A percentile compares a stretch with the other conserved stretches of the same genome.
Evolutionary conservation across 2,888 invertebrate genomes (phyloP).

Genomic region (Boloria selene): DNA sequence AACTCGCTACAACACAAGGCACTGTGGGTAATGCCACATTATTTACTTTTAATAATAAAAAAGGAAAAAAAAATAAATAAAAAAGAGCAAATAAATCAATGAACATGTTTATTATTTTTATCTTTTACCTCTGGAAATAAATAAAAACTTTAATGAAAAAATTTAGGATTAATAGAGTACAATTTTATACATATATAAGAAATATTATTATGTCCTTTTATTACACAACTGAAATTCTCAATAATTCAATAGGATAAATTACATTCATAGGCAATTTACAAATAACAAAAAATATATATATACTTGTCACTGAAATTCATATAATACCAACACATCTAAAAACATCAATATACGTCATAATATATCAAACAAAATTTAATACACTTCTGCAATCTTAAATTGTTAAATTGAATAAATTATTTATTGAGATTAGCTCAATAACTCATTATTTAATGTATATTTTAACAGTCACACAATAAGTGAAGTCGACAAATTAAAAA

Average conservation of each 20-base stretch:
- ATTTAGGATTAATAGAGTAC: conserved; percentile 58
- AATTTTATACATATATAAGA: conserved; percentile 50
- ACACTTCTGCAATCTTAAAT: neutral
- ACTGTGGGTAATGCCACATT: conserved; percentile 30
- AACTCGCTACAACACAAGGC: conserved; percentile 30
- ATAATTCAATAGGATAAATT: conserved; percentile 19
- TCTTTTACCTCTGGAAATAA: conserved; percentile 60
- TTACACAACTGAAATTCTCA: conserved; percentile 18
- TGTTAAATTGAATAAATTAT: too few species aligned
- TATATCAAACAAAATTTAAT: neutral
- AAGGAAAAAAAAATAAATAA: conserved; percentile 36
- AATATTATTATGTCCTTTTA: conserved; percentile 7
- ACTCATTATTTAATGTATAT: too few species aligned
- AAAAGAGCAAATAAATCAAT: conserved; percentile 54
- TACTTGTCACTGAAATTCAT: conserved; percentile 3
- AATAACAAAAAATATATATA: conserved; percentile 20
- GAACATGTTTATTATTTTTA: conserved; percentile 66
- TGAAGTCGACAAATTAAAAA: too few species aligned
- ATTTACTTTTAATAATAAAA: conserved; percentile 4
- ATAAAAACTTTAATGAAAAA: conserved; percentile 67
- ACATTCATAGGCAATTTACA: conserved; percentile 9
- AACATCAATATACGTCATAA: neutral
- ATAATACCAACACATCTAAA: conserved; percentile 7
- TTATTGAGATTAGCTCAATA: too few species aligned
- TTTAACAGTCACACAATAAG: too few species aligned